phyloP scores from a whole-genome alignment of 2,113 vertebrate genomes.

The Megaceryle maxima region DNA sequence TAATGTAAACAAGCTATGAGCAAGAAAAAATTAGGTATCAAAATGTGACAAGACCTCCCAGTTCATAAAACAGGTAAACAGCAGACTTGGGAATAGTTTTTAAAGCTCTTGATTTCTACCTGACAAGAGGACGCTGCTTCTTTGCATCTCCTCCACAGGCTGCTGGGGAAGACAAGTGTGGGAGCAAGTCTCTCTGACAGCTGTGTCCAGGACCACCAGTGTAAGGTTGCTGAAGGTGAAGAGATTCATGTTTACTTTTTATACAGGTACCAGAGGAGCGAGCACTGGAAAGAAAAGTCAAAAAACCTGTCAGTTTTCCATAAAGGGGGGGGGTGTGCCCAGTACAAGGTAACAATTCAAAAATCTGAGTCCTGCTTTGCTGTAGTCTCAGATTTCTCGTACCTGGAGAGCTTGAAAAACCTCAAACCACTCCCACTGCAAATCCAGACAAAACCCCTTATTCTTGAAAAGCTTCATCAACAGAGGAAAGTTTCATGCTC shows the following conservation, averaged over 20 bases:
- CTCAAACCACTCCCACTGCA: background rate
- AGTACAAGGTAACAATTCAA: background rate
- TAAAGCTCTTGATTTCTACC: background rate
- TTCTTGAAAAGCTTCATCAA: background rate
- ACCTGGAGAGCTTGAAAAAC: background rate
- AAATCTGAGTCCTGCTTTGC: background rate
- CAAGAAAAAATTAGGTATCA: background rate
- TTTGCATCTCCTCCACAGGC: background rate
- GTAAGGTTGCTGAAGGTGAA: too few relatives aligned
- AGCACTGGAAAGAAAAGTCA: background rate
- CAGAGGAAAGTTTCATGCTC: background rate
- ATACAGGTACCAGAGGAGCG: background rate
- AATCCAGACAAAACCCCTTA: background rate
- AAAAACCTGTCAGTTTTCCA: background rate
- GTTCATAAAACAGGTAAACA: background rate
- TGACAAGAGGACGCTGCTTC: background rate
- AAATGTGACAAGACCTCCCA: background rate
- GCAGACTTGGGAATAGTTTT: background rate
- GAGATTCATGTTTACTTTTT: background rate
- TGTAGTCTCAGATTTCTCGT: background rate
- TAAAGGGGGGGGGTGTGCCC: background rate
- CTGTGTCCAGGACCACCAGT: background rate
- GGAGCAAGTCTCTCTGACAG: background rate
- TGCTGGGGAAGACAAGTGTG: accelerated
- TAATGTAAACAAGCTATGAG: background rate